These are phyloP conservation scores for Dioctria rufipes DNA, from an alignment of 2,888 invertebrate species.

Conservation along the genomic window DNA sequence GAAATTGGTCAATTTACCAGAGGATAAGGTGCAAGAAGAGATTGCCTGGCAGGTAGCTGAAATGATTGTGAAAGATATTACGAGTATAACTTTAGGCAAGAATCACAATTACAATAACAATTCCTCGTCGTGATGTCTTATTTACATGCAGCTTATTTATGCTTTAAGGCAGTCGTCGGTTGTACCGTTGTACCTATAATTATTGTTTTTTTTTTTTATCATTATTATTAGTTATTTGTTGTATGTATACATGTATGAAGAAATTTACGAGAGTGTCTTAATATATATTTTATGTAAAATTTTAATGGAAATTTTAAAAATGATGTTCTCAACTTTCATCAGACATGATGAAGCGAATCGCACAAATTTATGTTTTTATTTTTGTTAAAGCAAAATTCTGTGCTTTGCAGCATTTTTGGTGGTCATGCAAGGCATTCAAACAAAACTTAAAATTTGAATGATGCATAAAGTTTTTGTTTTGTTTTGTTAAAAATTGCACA, in stretches of 20 bases:
- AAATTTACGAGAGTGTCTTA: constrained; percentile 28
- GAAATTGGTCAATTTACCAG: constrained; percentile 85
- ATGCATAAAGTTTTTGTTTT: no score
- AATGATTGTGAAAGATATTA: constrained; percentile 97
- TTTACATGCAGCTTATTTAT: constrained; percentile 1
- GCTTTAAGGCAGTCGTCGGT: constrained; percentile 8
- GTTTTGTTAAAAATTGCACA: no score
- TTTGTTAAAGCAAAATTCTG: neutral
- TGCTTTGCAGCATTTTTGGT: no score
- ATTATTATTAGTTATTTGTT: neutral
- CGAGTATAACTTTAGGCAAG: constrained; percentile 82
- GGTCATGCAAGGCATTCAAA: no score
- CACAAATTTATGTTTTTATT: constrained; percentile 16
- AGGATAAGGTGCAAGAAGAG: constrained; percentile 93
- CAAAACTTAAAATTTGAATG: no score
- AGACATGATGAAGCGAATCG: neutral
- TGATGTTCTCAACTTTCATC: neutral
- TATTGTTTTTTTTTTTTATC: constrained; percentile 29
- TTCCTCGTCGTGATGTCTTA: constrained; percentile 8
- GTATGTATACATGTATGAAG: constrained; percentile 19
- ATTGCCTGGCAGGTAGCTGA: constrained; percentile 98
- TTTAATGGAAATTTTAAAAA: constrained; percentile 23
- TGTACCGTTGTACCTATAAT: constrained; percentile 33
- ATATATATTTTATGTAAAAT: constrained; percentile 45
- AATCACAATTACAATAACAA: neutral